Percentiles rank a stretch among this genome's conserved stretches.
phyloP scores from a whole-genome alignment of 1,140 invertebrate genomes.

The Drosophila virilis region DNA sequence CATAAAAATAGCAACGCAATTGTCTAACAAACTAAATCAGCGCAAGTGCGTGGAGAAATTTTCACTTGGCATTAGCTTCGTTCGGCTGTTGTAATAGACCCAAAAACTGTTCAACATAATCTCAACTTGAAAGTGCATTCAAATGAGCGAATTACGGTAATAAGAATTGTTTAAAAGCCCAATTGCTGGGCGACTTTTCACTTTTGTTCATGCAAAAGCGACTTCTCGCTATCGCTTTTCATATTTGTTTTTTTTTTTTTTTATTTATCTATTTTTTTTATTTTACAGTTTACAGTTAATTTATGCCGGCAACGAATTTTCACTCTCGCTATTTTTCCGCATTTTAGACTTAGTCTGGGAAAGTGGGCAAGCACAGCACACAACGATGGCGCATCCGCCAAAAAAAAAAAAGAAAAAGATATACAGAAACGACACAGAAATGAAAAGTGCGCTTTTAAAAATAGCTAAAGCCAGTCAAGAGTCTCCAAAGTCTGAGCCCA shows the following conservation, averaged over 20 bases:
- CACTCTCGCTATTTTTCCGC: conserved; percentile 71
- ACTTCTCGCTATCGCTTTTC: conserved; percentile 57
- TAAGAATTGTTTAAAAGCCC: conserved; percentile 22
- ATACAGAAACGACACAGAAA: conserved; percentile 37
- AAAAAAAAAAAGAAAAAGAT: conserved; percentile 36
- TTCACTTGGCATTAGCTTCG: conserved; percentile 23
- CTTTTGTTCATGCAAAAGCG: conserved; percentile 56
- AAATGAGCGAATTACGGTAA: conserved; percentile 21
- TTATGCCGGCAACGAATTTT: conserved; percentile 67
- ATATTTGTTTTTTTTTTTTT: too few species aligned
- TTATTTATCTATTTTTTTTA: conserved; percentile 25
- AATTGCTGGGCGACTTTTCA: conserved; percentile 50
- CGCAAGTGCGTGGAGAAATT: conserved; percentile 63
- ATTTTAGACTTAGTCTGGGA: conserved; percentile 55
- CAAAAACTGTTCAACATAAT: conserved; percentile 18
- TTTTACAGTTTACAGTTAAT: conserved; percentile 57
- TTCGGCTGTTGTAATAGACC: conserved; percentile 39
- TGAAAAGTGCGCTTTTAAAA: conserved; percentile 62
- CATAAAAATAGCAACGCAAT: conserved; percentile 62
- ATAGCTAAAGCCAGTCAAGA: conserved; percentile 54
- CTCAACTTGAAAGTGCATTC: conserved; percentile 10
- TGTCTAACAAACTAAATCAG: conserved; percentile 52
- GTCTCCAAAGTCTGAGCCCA: conserved; percentile 43
- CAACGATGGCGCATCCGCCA: conserved; percentile 55
- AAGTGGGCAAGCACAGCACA: conserved; percentile 47